Evolutionary conservation across 2,888 invertebrate species (phyloP).

Genomic region (Parthenolecanium corni): DNA sequence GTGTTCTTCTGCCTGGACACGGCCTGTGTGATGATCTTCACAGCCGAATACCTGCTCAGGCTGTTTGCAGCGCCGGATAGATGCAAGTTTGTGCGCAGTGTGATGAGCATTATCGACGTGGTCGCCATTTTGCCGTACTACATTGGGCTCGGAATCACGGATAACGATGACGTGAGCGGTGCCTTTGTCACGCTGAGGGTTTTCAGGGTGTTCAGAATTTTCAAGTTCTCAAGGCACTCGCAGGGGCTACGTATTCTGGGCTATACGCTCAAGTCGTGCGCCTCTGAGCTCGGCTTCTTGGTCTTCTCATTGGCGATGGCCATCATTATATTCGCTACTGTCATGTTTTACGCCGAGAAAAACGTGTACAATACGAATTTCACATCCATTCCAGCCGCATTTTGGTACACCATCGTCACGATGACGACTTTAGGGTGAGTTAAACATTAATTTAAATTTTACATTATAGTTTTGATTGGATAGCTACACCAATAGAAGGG

Average conservation of each 20-base stretch:
- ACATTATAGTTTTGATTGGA: too few relatives aligned
- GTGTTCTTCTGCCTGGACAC: slow-evolving; percentile 99
- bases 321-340: slow-evolving; percentile 99
- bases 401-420: slow-evolving; percentile 99
- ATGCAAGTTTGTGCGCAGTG: slow-evolving; percentile 92
- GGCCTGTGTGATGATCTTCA: slow-evolving; percentile 99
- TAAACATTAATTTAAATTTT: too few relatives aligned
- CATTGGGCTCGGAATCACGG: slow-evolving; percentile 92
- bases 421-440: slow-evolving; percentile 99
- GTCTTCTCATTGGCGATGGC: slow-evolving; percentile 99
- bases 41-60: slow-evolving; percentile 88
- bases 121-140: slow-evolving; percentile 99
- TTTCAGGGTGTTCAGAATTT: slow-evolving; percentile 98
- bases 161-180: slow-evolving; percentile 97
- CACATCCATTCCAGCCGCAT: slow-evolving; percentile 98
- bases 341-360: slow-evolving; percentile 99
- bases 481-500: too few relatives aligned
- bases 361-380: slow-evolving; percentile 94
- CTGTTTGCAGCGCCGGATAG: slow-evolving; percentile 97
- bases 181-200: slow-evolving; percentile 98
- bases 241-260: slow-evolving; percentile 97
- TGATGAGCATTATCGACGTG: slow-evolving; percentile 99
- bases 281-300: slow-evolving; percentile 96
- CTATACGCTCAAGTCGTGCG: slow-evolving; percentile 97
- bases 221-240: slow-evolving; percentile 99